Percentiles rank a stretch among this genome's conserved stretches.
Evolutionary conservation across 2,113 vertebrate species (phyloP).

Genomic region (Saimiri boliviensis): DNA sequence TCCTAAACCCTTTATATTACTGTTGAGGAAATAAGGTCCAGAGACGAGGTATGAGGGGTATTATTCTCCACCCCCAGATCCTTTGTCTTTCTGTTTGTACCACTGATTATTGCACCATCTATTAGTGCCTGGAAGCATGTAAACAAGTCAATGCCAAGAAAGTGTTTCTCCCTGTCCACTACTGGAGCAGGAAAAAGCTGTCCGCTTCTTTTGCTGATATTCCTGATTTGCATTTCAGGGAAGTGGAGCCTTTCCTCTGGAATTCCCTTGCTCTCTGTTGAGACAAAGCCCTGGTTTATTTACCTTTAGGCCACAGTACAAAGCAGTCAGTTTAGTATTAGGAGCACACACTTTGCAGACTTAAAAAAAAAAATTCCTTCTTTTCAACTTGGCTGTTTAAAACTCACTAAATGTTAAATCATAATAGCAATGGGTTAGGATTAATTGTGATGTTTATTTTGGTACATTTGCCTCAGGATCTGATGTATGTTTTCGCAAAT

Average conservation of each 20-base stretch:
- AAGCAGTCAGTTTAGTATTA: not conserved
- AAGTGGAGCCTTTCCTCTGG: not conserved
- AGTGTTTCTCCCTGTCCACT: not conserved
- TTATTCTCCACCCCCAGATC: not conserved
- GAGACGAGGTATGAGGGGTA: not conserved
- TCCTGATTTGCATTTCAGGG: slow-evolving; percentile 4
- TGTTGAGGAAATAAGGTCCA: not conserved
- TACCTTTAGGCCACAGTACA: not conserved
- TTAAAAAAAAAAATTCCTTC: too few relatives aligned
- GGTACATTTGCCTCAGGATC: slow-evolving; percentile 50
- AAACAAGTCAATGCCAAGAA: not conserved
- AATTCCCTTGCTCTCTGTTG: slow-evolving; percentile 19
- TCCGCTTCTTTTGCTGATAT: not conserved
- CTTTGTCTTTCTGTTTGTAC: not conserved
- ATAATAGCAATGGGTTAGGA: slow-evolving; percentile 22
- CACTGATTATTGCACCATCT: not conserved
- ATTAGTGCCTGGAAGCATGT: not conserved
- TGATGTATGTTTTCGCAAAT: slow-evolving; percentile 56
- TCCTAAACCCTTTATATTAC: not conserved
- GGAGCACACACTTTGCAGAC: not conserved
- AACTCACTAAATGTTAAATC: slow-evolving; percentile 51
- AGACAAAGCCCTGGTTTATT: slow-evolving; percentile 33
- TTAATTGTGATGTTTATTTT: slow-evolving; percentile 70
- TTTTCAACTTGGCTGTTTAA: slow-evolving; percentile 31
- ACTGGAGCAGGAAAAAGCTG: not conserved